A percentile compares a stretch with the other conserved stretches of the same genome.
Evolutionary conservation across 2,888 invertebrate species (phyloP).

Genomic region (Junonia oenone): DNA sequence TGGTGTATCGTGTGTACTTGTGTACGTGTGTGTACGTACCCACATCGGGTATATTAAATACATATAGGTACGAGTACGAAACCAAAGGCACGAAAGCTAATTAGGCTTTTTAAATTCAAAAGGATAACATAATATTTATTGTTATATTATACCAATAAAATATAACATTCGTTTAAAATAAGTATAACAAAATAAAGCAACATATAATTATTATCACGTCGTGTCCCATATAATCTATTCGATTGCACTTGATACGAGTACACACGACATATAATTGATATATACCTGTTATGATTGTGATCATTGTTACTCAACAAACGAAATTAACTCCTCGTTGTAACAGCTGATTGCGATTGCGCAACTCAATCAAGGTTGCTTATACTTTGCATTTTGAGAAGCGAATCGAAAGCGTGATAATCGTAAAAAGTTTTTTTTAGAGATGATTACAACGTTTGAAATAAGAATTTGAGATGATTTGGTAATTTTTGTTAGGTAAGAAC

Average conservation of each 20-base stretch:
- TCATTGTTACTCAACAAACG: slow-evolving; percentile 52
- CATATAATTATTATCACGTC: too few species aligned
- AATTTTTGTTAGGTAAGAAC: neutral
- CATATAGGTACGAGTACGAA: too few species aligned
- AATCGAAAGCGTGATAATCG: slow-evolving; percentile 12
- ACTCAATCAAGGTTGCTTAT: slow-evolving; percentile 47
- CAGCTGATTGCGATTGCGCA: slow-evolving; percentile 49
- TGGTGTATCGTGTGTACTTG: too few species aligned
- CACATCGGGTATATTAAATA: too few species aligned
- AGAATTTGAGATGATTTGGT: neutral
- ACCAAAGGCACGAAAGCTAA: too few species aligned
- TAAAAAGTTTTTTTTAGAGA: neutral
- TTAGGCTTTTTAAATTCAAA: too few species aligned
- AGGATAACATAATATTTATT: too few species aligned
- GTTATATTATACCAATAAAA: too few species aligned
- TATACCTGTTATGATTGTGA: neutral
- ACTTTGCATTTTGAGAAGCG: slow-evolving; percentile 17
- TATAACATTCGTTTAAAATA: neutral
- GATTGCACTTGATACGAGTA: neutral
- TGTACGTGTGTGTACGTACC: too few species aligned
- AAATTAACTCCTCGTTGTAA: slow-evolving; percentile 48
- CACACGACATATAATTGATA: neutral
- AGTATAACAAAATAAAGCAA: too few species aligned
- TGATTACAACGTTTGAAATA: neutral
- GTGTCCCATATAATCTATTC: neutral